phyloP scores from a whole-genome alignment of 2,113 vertebrate genomes.

The Megalops atlanticus region DNA sequence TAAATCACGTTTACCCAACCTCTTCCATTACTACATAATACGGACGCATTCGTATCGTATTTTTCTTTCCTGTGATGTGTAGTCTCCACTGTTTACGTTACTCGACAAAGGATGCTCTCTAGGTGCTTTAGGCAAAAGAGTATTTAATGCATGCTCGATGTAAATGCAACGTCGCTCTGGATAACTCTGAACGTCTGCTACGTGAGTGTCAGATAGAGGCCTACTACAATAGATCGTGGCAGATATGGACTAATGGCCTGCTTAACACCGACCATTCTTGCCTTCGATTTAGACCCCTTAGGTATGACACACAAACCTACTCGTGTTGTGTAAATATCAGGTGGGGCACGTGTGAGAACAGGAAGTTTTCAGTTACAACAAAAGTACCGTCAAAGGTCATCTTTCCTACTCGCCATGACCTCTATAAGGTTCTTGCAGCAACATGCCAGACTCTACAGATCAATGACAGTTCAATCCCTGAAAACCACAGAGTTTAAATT shows the following conservation, averaged over 20 bases:
- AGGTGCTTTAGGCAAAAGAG: too few relatives aligned
- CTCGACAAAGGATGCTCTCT: too few relatives aligned
- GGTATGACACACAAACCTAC: not conserved
- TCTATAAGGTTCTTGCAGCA: not conserved
- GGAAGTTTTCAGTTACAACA: not conserved
- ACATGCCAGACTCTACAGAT: not conserved
- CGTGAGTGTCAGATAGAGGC: not conserved
- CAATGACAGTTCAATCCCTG: not conserved
- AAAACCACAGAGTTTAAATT: too few relatives aligned
- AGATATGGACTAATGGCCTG: not conserved
- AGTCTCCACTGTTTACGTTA: too few relatives aligned
- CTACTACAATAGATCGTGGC: not conserved
- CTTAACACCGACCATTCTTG: not conserved
- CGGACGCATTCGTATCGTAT: too few relatives aligned
- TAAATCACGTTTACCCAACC: too few relatives aligned
- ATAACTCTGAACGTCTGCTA: too few relatives aligned
- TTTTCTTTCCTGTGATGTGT: too few relatives aligned
- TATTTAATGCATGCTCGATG: too few relatives aligned
- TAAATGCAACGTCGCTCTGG: too few relatives aligned
- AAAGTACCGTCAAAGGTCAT: not conserved
- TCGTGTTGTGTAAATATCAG: not conserved
- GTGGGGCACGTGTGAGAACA: not conserved
- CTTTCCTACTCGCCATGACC: not conserved
- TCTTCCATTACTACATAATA: too few relatives aligned
- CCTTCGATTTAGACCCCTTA: not conserved